Conservation (phyloP, 2,888 invertebrate species). For the Busseola fusca region DNA sequence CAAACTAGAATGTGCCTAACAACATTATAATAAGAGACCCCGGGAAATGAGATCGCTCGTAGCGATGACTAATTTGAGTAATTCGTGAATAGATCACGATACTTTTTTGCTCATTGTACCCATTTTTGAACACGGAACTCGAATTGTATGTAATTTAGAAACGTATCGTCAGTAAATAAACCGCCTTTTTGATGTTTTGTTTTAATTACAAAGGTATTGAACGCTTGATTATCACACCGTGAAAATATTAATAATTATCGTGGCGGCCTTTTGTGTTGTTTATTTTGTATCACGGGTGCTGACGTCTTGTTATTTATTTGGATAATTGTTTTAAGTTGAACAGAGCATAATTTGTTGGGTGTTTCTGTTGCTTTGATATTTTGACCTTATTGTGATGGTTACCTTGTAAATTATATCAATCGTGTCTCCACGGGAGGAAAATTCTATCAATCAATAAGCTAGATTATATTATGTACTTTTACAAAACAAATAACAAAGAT, state of each 20-base stretch:
- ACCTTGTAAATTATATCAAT: slow-evolving; percentile 5
- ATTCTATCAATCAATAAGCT: background rate
- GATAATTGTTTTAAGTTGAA: slow-evolving; percentile 55
- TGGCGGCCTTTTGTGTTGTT: slow-evolving; percentile 53
- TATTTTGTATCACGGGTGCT: slow-evolving; percentile 46
- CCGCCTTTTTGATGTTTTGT: slow-evolving; percentile 65
- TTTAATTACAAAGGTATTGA: slow-evolving; percentile 61
- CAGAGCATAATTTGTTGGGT: slow-evolving; percentile 28
- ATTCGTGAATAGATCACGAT: slow-evolving; percentile 71
- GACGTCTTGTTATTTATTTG: slow-evolving; percentile 52
- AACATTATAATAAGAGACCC: slow-evolving; percentile 83
- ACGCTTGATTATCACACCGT: slow-evolving; percentile 58
- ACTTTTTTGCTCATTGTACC: slow-evolving; percentile 63
- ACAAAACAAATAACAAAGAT: background rate
- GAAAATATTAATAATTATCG: slow-evolving; percentile 57
- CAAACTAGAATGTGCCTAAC: slow-evolving; percentile 83
- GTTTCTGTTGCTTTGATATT: slow-evolving; percentile 17
- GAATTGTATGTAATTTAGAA: slow-evolving; percentile 56
- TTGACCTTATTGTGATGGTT: slow-evolving; percentile 19
- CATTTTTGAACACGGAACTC: slow-evolving; percentile 72
- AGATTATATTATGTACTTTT: background rate
- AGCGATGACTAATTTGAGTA: slow-evolving; percentile 82
- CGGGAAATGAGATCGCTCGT: slow-evolving; percentile 82
- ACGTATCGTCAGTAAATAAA: slow-evolving; percentile 60
- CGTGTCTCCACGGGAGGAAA: background rate